A percentile compares a stretch with the other conserved stretches of the same genome.
Evolutionary conservation across 2,888 invertebrate species (phyloP).

Genomic region (Erebia epiphron): DNA sequence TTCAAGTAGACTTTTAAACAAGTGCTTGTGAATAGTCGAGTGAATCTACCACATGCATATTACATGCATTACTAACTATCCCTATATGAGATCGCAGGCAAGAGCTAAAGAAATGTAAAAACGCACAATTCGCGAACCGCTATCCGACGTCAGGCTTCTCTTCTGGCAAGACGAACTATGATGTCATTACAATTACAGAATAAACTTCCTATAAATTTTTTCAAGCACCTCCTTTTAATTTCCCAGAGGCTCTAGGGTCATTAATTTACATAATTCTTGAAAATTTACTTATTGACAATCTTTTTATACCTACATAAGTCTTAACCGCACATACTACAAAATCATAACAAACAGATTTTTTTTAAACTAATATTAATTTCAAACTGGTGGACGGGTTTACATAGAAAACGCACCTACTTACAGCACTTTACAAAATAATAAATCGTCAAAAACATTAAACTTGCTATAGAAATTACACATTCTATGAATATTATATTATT

Average conservation of each 20-base stretch:
- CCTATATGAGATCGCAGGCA: too few species aligned
- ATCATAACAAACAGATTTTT: background rate
- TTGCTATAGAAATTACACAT: background rate
- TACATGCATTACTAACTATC: too few species aligned
- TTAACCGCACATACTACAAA: constrained; percentile 19
- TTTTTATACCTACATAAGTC: constrained; percentile 5
- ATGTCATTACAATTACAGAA: background rate
- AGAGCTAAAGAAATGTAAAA: too few species aligned
- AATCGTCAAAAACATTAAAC: background rate
- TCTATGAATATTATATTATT: too few species aligned
- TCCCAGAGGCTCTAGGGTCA: background rate
- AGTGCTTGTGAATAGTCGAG: too few species aligned
- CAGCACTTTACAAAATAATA: background rate
- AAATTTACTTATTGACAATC: constrained; percentile 16
- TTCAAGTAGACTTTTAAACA: too few species aligned
- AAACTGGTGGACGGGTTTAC: constrained; percentile 5
- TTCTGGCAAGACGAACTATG: background rate
- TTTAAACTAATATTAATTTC: background rate
- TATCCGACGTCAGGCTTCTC: too few species aligned
- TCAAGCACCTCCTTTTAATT: background rate
- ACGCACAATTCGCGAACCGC: too few species aligned
- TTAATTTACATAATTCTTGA: constrained; percentile 7
- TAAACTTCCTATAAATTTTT: background rate
- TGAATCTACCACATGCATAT: too few species aligned
- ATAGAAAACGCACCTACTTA: background rate